Conservation (phyloP, 2,113 vertebrate species). For the Vanacampus margaritifer region DNA sequence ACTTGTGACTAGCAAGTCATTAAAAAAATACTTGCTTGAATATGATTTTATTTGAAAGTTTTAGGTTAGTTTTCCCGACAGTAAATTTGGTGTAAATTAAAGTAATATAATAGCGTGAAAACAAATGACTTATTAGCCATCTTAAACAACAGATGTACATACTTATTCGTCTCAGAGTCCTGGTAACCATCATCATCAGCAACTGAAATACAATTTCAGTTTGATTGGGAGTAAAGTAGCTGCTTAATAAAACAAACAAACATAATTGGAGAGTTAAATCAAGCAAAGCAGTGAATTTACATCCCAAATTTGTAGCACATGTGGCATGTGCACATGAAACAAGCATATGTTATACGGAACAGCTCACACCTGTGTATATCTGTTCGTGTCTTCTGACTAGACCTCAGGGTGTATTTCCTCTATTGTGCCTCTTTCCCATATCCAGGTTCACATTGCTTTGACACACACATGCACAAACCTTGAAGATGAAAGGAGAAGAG, state of each 20-base stretch:
- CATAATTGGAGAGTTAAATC: neutral
- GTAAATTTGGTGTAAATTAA: too few relatives aligned
- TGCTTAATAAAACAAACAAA: neutral
- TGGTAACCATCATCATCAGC: too few relatives aligned
- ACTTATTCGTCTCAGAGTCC: too few relatives aligned
- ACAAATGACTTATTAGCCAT: neutral
- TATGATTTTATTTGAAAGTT: too few relatives aligned
- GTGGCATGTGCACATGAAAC: constrained; percentile 21
- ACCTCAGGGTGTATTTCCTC: constrained; percentile 71
- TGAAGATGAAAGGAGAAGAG: constrained; percentile 92
- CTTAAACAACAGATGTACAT: neutral
- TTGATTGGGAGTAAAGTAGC: neutral
- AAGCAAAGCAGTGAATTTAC: neutral
- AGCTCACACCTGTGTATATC: constrained; percentile 25
- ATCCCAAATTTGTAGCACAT: neutral
- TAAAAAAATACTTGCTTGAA: too few relatives aligned
- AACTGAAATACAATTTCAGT: too few relatives aligned
- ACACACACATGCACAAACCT: constrained; percentile 59
- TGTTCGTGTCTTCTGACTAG: constrained; percentile 20
- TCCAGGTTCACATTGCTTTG: constrained; percentile 71
- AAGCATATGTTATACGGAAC: constrained; percentile 24
- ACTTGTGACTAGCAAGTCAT: too few relatives aligned
- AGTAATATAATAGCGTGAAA: too few relatives aligned
- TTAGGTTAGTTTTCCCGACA: too few relatives aligned
- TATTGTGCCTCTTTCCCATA: constrained; percentile 66